Conservation (phyloP, 2,888 invertebrate species). For the Pandemis cinnamomeana region DNA sequence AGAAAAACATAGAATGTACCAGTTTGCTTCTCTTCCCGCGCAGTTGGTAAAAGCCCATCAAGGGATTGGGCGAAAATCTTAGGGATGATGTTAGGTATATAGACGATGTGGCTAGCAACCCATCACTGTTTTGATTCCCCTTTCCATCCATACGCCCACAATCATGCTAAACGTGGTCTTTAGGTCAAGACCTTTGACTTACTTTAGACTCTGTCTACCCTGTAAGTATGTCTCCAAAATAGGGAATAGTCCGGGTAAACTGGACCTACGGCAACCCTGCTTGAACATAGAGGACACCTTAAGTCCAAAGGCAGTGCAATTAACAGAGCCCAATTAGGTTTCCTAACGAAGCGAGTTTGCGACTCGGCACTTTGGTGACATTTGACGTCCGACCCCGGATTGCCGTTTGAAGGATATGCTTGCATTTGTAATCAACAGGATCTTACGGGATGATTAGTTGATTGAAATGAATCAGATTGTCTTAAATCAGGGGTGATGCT, state of each 20-base stretch:
- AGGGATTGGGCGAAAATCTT: too few species aligned
- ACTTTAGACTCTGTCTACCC: too few species aligned
- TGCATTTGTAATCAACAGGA: slow-evolving; percentile 37
- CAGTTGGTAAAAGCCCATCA: too few species aligned
- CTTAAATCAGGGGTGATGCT: neutral
- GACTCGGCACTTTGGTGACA: slow-evolving; percentile 67
- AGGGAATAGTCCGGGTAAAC: neutral
- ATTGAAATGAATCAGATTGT: slow-evolving; percentile 17
- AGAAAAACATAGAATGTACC: too few species aligned
- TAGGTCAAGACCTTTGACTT: too few species aligned
- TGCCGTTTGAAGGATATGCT: slow-evolving; percentile 52
- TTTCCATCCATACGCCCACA: too few species aligned
- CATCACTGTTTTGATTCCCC: too few species aligned
- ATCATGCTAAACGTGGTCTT: too few species aligned
- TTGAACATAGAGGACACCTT: slow-evolving; percentile 63
- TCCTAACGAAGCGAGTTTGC: slow-evolving; percentile 78
- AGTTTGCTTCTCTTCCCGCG: too few species aligned
- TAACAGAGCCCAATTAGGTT: slow-evolving; percentile 79
- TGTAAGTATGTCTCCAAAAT: too few species aligned
- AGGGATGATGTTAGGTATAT: too few species aligned
- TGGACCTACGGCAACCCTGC: neutral
- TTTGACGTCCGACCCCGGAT: slow-evolving; percentile 72
- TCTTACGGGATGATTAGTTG: slow-evolving; percentile 33
- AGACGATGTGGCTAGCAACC: too few species aligned
- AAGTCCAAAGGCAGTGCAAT: slow-evolving; percentile 78